Base-by-base conservation (phyloP, 2,113 vertebrate species). In the Ceyx margarethae region DNA sequence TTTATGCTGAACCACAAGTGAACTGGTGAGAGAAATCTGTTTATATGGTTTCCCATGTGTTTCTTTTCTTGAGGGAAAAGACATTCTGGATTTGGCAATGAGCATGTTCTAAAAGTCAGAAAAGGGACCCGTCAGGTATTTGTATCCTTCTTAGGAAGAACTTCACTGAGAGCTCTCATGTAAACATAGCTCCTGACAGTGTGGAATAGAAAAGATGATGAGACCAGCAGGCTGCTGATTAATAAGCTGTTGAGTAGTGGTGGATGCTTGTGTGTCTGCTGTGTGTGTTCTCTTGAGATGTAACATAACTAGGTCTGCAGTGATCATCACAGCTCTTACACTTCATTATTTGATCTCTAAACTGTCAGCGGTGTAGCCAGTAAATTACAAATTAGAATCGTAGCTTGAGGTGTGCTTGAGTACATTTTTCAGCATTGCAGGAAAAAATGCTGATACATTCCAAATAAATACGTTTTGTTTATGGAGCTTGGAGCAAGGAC, bases 171-270 rank as follows among this genome's bases (percentile, higher is more conserved):
- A 94, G 57, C 73, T 91, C 14, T 92, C 28, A 3, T 90, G 85
- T 85, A 93, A 89, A 80, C 45, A 48, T 22, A 68, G 29, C 67
- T 69, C 87, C 82, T 93, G 91, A 51, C 90, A 81, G 71, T 13
- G 46, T 31, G 66, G 42, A 69, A 23, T 11, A 68, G 83, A 93
- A 81, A 19, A 72, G 85, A 21, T 53, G 25, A 26, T 11, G 62
- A 69, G 80, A 93, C 42, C 82, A 93, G 65, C 58, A 76, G 76
- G 84, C 74, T 92, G n/a, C 65, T 92, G 92, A 94, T 95, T 96
- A 93, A 94, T 90, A 94, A 95, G 78, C 87, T 89, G 13, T 18
- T 58, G 74, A 88, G 81, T 71, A 45, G 29, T 72, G 48, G 62
- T 50, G 85, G 37, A 19, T 60, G 35, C 13, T 50, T 85, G 91